A percentile compares a stretch with the other conserved stretches of the same genome.
phyloP scores from a whole-genome alignment of 2,888 invertebrate species.

The Julus scanicus region DNA sequence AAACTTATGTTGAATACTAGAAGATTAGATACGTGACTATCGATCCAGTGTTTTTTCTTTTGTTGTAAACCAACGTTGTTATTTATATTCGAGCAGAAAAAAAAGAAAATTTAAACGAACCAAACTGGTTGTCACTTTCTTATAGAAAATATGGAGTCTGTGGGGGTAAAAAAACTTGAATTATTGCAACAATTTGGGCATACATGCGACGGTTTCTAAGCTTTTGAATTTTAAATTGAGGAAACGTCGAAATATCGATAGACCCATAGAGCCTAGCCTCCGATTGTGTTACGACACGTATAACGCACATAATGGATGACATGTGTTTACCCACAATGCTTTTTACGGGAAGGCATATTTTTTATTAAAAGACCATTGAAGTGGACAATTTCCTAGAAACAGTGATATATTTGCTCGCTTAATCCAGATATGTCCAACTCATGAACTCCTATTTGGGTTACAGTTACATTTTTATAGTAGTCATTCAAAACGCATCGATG shows the following conservation, averaged over 20 bases:
- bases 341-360: background rate
- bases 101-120: background rate
- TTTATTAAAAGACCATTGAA: conserved; percentile 27
- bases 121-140: background rate
- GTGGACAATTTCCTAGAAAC: conserved; percentile 24
- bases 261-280: background rate
- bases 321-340: background rate
- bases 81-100: background rate
- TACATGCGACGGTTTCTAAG: background rate
- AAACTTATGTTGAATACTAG: background rate
- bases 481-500: background rate
- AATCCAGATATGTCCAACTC: background rate
- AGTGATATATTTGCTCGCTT: background rate
- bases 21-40: background rate
- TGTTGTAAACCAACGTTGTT: background rate
- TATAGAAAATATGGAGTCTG: background rate
- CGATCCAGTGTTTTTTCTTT: background rate
- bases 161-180: background rate
- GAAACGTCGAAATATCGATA: background rate
- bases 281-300: background rate
- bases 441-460: background rate
- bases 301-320: background rate
- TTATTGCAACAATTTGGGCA: conserved; percentile 18
- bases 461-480: background rate
- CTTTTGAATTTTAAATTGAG: conserved; percentile 36